phyloP scores from a whole-genome alignment of 2,797 vertebrate genomes.

The Masticophis lateralis region DNA sequence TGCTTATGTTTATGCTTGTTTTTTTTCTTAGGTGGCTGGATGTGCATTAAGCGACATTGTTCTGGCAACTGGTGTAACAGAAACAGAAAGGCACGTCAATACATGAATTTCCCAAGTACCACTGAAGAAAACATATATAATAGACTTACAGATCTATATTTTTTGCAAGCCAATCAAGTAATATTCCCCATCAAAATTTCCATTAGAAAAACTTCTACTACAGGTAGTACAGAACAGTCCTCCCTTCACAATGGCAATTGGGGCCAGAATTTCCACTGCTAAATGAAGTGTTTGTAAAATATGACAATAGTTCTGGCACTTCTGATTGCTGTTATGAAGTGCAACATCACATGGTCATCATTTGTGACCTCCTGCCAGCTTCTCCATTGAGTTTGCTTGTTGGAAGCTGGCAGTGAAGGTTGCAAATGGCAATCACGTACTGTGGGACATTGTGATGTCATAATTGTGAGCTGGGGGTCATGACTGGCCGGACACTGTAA shows the following conservation, averaged over 20 bases:
- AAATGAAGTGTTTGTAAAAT: not conserved
- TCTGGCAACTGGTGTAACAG: slow-evolving; percentile 81
- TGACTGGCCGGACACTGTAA: not conserved
- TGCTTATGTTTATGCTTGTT: slow-evolving; percentile 96
- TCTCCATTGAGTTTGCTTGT: not conserved
- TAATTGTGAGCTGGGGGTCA: not conserved
- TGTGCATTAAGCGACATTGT: slow-evolving; percentile 96
- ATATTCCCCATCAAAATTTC: not conserved
- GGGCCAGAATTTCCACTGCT: not conserved
- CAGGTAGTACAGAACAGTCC: not conserved
- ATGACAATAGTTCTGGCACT: not conserved
- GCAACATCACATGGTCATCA: not conserved
- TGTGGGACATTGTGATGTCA: not conserved
- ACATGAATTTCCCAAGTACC: not conserved
- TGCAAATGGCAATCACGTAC: not conserved
- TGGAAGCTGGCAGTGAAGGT: not conserved
- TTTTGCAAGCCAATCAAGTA: not conserved
- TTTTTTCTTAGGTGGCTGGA: slow-evolving; percentile 97
- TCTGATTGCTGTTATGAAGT: not conserved
- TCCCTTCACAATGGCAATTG: not conserved
- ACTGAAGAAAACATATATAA: not conserved
- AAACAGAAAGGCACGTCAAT: not conserved
- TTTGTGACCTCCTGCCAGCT: not conserved
- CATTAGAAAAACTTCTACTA: not conserved
- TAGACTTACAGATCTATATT: not conserved